phyloP scores from a whole-genome alignment of 2,797 vertebrate species.

The Myotis planiceps region DNA sequence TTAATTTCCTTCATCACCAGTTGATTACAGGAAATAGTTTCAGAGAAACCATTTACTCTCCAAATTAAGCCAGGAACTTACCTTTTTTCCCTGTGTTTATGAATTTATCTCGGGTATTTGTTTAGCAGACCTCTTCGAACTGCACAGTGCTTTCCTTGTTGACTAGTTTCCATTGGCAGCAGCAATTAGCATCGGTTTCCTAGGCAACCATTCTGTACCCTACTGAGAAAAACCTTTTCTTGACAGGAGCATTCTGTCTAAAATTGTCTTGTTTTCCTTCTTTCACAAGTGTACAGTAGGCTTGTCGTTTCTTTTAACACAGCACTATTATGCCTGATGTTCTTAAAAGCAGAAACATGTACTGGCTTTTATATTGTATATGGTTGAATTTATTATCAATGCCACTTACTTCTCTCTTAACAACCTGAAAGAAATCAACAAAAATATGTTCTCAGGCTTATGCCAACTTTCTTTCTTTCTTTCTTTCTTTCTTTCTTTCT shows the following conservation, averaged over 20 bases:
- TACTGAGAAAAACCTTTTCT: conserved; percentile 82
- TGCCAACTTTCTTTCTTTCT: neutral
- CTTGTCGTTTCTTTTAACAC: conserved; percentile 79
- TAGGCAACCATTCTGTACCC: conserved; percentile 86
- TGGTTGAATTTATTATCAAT: conserved; percentile 64
- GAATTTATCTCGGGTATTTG: conserved; percentile 70
- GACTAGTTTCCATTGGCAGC: conserved; percentile 75
- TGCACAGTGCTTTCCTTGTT: conserved; percentile 82
- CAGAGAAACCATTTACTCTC: conserved; percentile 63
- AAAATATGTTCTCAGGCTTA: conserved; percentile 54
- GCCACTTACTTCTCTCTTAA: conserved; percentile 69
- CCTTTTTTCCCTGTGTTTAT: conserved; percentile 50
- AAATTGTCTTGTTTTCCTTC: conserved; percentile 86
- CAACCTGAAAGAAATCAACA: conserved; percentile 59
- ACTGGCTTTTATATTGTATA: conserved; percentile 69
- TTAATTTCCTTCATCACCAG: neutral
- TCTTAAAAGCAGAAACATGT: conserved; percentile 76
- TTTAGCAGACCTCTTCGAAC: conserved; percentile 60
- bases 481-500: too few relatives aligned
- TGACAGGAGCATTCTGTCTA: conserved; percentile 85
- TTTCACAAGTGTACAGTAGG: conserved; percentile 70
- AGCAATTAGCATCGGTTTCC: conserved; percentile 86
- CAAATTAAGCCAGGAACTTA: conserved; percentile 40
- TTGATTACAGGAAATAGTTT: conserved; percentile 47
- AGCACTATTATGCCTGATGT: conserved; percentile 49